phyloP scores from a whole-genome alignment of 2,113 vertebrate species.

The Camelus bactrianus region DNA sequence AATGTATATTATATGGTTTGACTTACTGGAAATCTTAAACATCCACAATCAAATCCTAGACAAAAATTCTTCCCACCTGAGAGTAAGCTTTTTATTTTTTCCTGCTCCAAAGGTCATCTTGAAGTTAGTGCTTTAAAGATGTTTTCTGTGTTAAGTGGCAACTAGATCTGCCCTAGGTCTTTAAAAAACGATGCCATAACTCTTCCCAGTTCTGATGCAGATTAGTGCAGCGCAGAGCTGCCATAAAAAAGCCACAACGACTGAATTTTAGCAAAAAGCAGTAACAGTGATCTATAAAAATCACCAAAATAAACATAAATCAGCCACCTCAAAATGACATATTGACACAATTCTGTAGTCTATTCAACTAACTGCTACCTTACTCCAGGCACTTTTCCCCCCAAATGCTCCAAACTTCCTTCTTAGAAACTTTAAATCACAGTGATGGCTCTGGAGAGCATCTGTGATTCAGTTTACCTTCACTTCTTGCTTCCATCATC shows the following conservation, averaged over 20 bases:
- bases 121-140: conserved; percentile 51
- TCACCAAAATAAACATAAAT: conserved; percentile 63
- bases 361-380: conserved; percentile 29
- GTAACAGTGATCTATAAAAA: conserved; percentile 66
- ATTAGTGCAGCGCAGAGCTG: conserved; percentile 45
- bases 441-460: not conserved
- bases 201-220: conserved; percentile 62
- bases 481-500: not conserved
- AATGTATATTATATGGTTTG: not conserved
- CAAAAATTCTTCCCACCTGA: not conserved
- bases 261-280: conserved; percentile 64
- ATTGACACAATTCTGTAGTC: conserved; percentile 58
- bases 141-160: conserved; percentile 45
- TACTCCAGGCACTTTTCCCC: conserved; percentile 14
- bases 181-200: not conserved
- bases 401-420: conserved; percentile 48
- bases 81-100: conserved; percentile 35
- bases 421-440: conserved; percentile 63
- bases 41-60: not conserved
- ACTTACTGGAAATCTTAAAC: conserved; percentile 48
- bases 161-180: not conserved
- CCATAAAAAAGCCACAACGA: conserved; percentile 53
- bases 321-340: conserved; percentile 59
- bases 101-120: conserved; percentile 51
- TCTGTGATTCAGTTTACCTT: conserved; percentile 11